Evolutionary conservation across 2,113 vertebrate species (phyloP).

Genomic region (Urocynchramus pylzowi): DNA sequence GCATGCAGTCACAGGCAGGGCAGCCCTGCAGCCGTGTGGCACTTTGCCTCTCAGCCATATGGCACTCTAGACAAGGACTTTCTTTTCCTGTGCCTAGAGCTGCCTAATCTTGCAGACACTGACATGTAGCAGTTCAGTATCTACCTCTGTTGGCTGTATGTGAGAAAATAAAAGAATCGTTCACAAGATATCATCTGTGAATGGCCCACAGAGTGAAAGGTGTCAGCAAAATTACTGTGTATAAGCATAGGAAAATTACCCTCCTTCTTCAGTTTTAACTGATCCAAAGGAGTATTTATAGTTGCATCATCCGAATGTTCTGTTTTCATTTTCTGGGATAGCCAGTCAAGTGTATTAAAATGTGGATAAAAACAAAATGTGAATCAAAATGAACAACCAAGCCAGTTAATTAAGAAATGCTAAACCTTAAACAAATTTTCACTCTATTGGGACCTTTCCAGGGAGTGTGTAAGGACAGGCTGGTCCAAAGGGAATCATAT

Average conservation of each 20-base stretch:
- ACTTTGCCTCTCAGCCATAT: neutral
- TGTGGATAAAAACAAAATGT: neutral
- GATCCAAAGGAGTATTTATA: neutral
- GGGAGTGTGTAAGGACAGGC: neutral
- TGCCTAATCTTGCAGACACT: neutral
- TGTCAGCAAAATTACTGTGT: neutral
- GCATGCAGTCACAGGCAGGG: neutral
- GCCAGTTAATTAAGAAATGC: neutral
- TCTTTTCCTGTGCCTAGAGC: neutral
- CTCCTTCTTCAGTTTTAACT: neutral
- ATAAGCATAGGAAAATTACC: neutral
- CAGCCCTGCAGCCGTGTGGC: neutral
- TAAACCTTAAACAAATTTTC: neutral
- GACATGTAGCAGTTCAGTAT: neutral
- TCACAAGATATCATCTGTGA: neutral
- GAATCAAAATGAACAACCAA: neutral
- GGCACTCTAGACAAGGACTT: neutral
- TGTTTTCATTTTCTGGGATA: neutral
- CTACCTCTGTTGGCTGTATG: neutral
- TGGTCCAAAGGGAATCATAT: neutral
- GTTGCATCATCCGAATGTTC: neutral
- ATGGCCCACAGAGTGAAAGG: neutral
- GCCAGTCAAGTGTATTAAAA: neutral
- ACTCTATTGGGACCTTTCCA: neutral
- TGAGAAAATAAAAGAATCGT: neutral